These are phyloP conservation scores for Conomelus anceps DNA, from an alignment of 2,888 invertebrate species.

Conservation along the genomic window DNA sequence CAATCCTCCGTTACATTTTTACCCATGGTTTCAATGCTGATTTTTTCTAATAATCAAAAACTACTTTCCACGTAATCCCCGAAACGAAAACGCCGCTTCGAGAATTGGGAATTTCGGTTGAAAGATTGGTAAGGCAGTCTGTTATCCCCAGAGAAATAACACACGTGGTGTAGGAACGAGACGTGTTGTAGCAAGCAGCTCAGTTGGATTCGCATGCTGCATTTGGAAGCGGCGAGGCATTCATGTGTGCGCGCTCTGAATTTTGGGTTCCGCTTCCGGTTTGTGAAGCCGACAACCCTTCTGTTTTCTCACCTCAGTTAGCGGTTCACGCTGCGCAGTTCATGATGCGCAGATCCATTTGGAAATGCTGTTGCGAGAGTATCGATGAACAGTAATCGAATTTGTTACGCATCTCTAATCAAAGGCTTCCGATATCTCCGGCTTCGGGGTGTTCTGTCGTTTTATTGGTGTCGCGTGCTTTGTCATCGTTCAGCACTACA, in stretches of 20 bases:
- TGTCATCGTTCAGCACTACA: background rate
- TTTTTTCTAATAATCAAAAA: too few species aligned
- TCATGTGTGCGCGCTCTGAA: background rate
- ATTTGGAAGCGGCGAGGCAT: background rate
- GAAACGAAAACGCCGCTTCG: too few species aligned
- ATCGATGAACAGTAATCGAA: background rate
- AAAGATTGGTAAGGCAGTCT: too few species aligned
- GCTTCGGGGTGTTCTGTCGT: background rate
- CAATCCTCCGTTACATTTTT: too few species aligned
- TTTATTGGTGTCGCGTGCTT: background rate
- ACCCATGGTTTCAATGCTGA: too few species aligned
- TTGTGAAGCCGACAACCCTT: background rate
- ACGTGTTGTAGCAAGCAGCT: background rate
- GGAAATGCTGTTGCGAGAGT: background rate
- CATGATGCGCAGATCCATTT: background rate
- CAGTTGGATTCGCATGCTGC: background rate
- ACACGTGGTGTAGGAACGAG: background rate
- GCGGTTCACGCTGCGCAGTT: background rate
- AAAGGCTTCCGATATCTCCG: background rate
- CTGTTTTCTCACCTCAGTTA: background rate
- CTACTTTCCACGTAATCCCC: too few species aligned
- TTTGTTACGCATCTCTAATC: background rate
- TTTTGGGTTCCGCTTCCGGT: background rate
- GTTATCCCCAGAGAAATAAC: background rate
- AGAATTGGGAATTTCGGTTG: too few species aligned